Evolutionary conservation across 2,113 vertebrate genomes (phyloP).

Genomic region (Rallus limicola): DNA sequence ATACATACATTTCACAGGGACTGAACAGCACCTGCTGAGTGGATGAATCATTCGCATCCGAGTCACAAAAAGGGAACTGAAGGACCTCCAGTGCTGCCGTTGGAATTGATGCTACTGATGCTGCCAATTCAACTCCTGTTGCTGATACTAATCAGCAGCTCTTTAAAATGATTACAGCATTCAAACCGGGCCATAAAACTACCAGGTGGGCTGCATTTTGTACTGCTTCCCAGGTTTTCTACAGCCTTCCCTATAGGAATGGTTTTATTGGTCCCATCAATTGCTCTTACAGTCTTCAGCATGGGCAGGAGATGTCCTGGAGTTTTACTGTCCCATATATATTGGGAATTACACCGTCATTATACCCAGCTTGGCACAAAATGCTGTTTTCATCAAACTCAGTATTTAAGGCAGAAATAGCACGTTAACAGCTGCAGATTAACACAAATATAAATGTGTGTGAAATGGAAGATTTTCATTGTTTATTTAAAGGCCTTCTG

Average conservation of each 20-base stretch:
- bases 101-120: slow-evolving; percentile 35
- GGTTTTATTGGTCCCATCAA: slow-evolving; percentile 71
- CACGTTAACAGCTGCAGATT: slow-evolving; percentile 13
- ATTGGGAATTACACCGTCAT: slow-evolving; percentile 51
- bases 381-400: slow-evolving; percentile 33
- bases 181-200: slow-evolving; percentile 28
- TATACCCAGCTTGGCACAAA: slow-evolving; percentile 47
- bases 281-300: slow-evolving; percentile 64
- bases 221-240: slow-evolving; percentile 47
- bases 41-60: slow-evolving; percentile 32
- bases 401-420: background rate
- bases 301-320: slow-evolving; percentile 46
- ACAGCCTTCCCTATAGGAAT: slow-evolving; percentile 52
- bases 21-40: slow-evolving; percentile 42
- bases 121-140: slow-evolving; percentile 49
- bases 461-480: background rate
- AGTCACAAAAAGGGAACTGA: slow-evolving; percentile 40
- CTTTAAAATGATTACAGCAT: slow-evolving; percentile 41
- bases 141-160: slow-evolving; percentile 56
- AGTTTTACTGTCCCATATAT: slow-evolving; percentile 60
- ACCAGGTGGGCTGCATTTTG: slow-evolving; percentile 38
- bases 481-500: background rate
- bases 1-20: background rate
- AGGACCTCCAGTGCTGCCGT: slow-evolving; percentile 22
- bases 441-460: background rate